A percentile compares a stretch with the other conserved stretches of the same genome.
Conservation (phyloP, 2,888 invertebrate genomes). For the Thereva nobilitata region DNA sequence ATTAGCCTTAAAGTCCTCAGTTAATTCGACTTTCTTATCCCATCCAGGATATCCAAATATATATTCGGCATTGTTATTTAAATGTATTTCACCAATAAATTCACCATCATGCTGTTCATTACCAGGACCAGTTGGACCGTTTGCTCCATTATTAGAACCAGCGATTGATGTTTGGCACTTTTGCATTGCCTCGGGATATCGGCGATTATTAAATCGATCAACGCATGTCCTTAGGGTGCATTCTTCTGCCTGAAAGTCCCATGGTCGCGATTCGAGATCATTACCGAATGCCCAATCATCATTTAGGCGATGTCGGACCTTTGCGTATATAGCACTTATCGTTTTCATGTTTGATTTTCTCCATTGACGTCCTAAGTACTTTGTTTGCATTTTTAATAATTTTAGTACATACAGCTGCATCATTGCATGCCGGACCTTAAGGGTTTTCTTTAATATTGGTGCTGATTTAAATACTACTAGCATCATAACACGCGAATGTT, state of each 20-base stretch:
- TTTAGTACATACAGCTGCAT: conserved; percentile 98
- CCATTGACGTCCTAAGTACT: conserved; percentile 98
- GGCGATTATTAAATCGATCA: conserved; percentile 92
- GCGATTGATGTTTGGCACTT: conserved; percentile 50
- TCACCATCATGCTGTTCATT: conserved; percentile 35
- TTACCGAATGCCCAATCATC: conserved; percentile 99
- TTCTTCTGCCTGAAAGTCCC: conserved; percentile 98
- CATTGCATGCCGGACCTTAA: conserved; percentile 94
- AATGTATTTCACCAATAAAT: conserved; percentile 37
- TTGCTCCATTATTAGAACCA: conserved; percentile 37
- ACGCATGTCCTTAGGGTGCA: conserved; percentile 91
- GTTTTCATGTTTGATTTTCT: conserved; percentile 99
- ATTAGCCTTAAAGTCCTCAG: conserved; percentile 89
- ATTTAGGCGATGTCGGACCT: conserved; percentile 92
- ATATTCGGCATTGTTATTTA: conserved; percentile 46
- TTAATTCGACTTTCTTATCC: conserved; percentile 69
- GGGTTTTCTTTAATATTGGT: conserved; percentile 93
- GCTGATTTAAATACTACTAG: conserved; percentile 99
- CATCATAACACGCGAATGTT: conserved; percentile 99
- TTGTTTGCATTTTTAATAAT: conserved; percentile 98
- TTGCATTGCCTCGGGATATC: conserved; percentile 70
- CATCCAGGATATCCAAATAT: conserved; percentile 57
- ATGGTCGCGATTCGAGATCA: conserved; percentile 94
- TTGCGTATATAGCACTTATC: conserved; percentile 98
- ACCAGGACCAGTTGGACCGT: conserved; percentile 25